phyloP scores from a whole-genome alignment of 2,888 invertebrate genomes.

The Anodontia alba region DNA sequence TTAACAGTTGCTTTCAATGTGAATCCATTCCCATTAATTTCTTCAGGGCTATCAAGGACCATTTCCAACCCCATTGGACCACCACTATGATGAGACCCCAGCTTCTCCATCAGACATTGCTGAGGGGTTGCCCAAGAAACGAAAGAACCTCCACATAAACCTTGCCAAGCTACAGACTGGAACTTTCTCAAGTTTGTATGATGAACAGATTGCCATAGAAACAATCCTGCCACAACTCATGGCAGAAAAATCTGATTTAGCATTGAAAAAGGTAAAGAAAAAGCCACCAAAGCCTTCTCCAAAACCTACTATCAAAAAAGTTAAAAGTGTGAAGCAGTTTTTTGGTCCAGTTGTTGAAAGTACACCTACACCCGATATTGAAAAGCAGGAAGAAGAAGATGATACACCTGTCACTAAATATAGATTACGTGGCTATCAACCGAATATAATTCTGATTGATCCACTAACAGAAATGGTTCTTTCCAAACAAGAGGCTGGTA shows the following conservation, averaged over 20 bases:
- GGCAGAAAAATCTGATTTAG: slow-evolving; percentile 49
- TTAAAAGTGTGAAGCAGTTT: slow-evolving; percentile 80
- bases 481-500: slow-evolving; percentile 76
- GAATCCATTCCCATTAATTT: too few relatives aligned
- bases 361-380: slow-evolving; percentile 57
- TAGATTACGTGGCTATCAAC: slow-evolving; percentile 75
- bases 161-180: slow-evolving; percentile 78
- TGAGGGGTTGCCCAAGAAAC: slow-evolving; percentile 57
- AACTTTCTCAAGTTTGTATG: slow-evolving; percentile 75
- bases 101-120: slow-evolving; percentile 55
- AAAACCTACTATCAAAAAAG: slow-evolving; percentile 58
- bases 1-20: too few relatives aligned
- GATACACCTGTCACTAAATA: slow-evolving; percentile 75
- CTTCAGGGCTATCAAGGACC: slow-evolving; percentile 62
- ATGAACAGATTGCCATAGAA: slow-evolving; percentile 75
- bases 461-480: slow-evolving; percentile 81
- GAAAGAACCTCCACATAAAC: slow-evolving; percentile 77
- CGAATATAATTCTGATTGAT: slow-evolving; percentile 74
- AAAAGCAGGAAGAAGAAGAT: slow-evolving; percentile 62
- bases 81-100: slow-evolving; percentile 43
- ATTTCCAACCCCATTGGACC: slow-evolving; percentile 61
- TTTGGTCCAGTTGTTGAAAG: slow-evolving; percentile 79
- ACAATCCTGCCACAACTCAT: slow-evolving; percentile 68
- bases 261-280: slow-evolving; percentile 49
- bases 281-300: slow-evolving; percentile 55